Evolutionary conservation across 1,140 invertebrate species (phyloP), one percentile per base, ranked within the genome.

Genomic region (Chionoecetes opilio): DNA sequence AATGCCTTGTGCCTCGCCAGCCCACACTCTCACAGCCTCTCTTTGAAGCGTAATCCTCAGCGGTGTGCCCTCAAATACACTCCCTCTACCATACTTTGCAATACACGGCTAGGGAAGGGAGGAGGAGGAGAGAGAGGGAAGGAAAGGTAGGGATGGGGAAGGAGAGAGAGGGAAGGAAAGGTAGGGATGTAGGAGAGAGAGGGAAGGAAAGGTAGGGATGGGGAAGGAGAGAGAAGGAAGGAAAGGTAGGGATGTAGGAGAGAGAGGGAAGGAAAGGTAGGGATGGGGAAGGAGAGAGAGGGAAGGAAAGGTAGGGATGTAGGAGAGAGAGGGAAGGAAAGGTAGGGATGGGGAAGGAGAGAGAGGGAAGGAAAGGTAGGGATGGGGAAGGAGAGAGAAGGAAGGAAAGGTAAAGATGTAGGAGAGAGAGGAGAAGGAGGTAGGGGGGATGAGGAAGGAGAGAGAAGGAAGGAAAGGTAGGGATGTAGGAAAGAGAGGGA

Each of bases 1-100:
- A 75, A 75, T 75, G 63, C 63, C 26, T 11, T n/a, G 63, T n/a
- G 21, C 21, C 63, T 75, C 3, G 26, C 63, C 63, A 26, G 21
- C 63, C 63, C 63, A 75, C 63, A 75, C 21, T 17, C 63, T n/a
- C 63, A 26, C 21, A 8, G 21, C 63, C 11, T 75, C 63, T 75
- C 63, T 75, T 75, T 75, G 63, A 75, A n/a, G 63, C 21, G 63
- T 75, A 75, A 75, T 75, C 63, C 63, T n/a, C 63, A n/a, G 21
- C 63, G 21, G 21, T 21, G 63, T n/a, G 21, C 21, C 63, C 63
- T 75, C 63, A 75, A 26, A 26, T n/a, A 75, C n/a, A n/a, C 63
- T 75, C 21, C 53, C 53, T 9, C 53, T 75, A 14, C 63, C n/a
- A 75, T 75, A 75, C 21, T 75, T 75, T 75, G 84, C 11, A 38